Base-by-base conservation (phyloP, 92 coral and sea anemone genomes). In the Paragorgia papillata region DNA sequence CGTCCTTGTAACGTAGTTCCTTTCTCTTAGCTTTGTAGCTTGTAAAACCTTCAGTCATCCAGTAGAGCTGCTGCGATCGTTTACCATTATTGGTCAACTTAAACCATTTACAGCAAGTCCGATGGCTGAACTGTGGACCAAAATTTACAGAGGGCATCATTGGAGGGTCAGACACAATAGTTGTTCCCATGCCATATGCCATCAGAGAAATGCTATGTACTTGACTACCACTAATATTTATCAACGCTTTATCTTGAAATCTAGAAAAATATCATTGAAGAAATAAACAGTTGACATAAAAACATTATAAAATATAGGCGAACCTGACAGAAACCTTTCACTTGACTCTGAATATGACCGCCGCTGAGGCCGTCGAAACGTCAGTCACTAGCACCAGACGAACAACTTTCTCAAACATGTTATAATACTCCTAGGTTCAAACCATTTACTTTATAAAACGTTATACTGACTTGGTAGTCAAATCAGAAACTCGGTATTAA, bases 91-190 rank as follows among this genome's bases (percentile, higher is more conserved):
- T 95, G 15, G 90, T 95, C 30, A 95, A 79, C 24, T 80, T 68
- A 79, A 91, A 95, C 79, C 58, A 70, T 63, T 89, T 86, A 29
- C 86, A 81, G 17, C 90, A 88, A 9, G 95, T 92, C 60, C 85
- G 92, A 58, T 93, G 89, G 79, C 99, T 95, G 84, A 95, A 95
- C 85, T 89, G 99, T 9, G 99, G 97, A 12, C 97, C 99, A 22
- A 95, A 85, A 49, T 75, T 80, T 37, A 95, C 97, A 7, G 95
- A 77, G 18, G 97, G 99, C 30, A 89, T 89, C 86, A 95, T 26
- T 0, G 97, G 97, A 3, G 99, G 99, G 9, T 95, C 99, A 56
- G 97, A 86, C 9, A 91, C 92, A 14, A 95, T 91, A 9, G 99
- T 95, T 14, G 99, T 91, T 18, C 99, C 99, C 51, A 88, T 71